phyloP scores from a whole-genome alignment of 2,113 vertebrate genomes.

The Erpornis zantholeuca region DNA sequence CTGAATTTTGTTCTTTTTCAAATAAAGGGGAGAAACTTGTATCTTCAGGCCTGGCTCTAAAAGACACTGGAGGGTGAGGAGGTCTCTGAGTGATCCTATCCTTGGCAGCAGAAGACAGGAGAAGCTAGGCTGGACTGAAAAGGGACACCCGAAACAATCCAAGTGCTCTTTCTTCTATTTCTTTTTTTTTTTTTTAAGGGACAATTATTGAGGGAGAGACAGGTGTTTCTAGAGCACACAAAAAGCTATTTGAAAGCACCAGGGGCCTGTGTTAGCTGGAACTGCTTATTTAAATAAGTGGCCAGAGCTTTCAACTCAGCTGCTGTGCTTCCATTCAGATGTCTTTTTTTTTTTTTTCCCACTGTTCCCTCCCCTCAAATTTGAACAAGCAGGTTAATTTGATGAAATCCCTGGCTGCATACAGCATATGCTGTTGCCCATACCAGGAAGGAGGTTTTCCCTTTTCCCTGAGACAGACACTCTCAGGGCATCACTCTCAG shows the following conservation, averaged over 20 bases:
- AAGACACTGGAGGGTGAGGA: not conserved
- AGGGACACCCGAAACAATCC: not conserved
- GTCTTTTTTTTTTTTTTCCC: not conserved
- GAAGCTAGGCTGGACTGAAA: not conserved
- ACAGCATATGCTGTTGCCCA: not conserved
- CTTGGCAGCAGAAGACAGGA: not conserved
- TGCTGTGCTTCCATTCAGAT: not conserved
- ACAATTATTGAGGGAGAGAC: not conserved
- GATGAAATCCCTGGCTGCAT: not conserved
- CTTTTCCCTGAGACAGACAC: not conserved
- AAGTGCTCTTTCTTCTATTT: not conserved
- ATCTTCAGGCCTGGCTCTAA: not conserved
- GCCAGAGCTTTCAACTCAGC: slow-evolving; percentile 35
- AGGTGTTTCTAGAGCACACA: not conserved
- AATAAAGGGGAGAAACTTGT: not conserved
- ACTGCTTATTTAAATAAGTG: slow-evolving; percentile 51
- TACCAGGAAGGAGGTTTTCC: not conserved
- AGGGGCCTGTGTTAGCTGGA: not conserved
- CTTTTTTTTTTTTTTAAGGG: not conserved
- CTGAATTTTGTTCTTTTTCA: not conserved
- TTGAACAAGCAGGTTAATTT: slow-evolving; percentile 23
- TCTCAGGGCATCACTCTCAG: not conserved
- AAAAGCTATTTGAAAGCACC: slow-evolving; percentile 20
- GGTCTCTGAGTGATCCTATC: not conserved
- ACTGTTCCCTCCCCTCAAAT: not conserved